Conservation (phyloP, 1,140 invertebrate species). For the Eumaeus atala region DNA sequence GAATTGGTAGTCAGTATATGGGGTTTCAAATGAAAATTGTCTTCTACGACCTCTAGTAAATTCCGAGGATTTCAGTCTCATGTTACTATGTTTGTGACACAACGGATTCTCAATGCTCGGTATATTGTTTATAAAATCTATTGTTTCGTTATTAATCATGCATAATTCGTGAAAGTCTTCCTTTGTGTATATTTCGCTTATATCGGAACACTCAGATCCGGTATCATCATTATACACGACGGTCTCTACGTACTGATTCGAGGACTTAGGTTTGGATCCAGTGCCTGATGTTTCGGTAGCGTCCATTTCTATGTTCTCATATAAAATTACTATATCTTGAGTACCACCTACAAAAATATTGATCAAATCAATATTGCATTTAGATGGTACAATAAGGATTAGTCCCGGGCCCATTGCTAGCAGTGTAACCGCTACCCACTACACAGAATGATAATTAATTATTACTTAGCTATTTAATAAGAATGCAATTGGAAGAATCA, state of each 20-base stretch:
- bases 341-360: slow-evolving; percentile 14
- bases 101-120: slow-evolving; percentile 38
- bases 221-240: slow-evolving; percentile 49
- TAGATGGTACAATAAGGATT: too few species aligned
- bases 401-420: too few species aligned
- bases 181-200: slow-evolving; percentile 43
- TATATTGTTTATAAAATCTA: slow-evolving; percentile 41
- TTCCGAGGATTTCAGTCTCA: slow-evolving; percentile 40
- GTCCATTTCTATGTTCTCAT: slow-evolving; percentile 53
- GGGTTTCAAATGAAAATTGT: slow-evolving; percentile 41
- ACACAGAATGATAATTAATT: too few species aligned
- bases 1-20: slow-evolving; percentile 45
- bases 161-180: slow-evolving; percentile 48
- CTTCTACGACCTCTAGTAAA: slow-evolving; percentile 27
- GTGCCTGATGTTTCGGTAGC: slow-evolving; percentile 33
- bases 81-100: slow-evolving; percentile 50
- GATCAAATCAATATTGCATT: too few species aligned
- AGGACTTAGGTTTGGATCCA: slow-evolving; percentile 22
- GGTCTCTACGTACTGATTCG: slow-evolving; percentile 57
- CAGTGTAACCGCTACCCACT: too few species aligned
- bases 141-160: slow-evolving; percentile 44
- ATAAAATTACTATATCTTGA: slow-evolving; percentile 49
- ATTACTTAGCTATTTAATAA: too few species aligned
- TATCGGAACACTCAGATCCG: slow-evolving; percentile 49
- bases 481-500: too few species aligned